phyloP scores from a whole-genome alignment of 2,888 invertebrate species.

The Idaea aversata region DNA sequence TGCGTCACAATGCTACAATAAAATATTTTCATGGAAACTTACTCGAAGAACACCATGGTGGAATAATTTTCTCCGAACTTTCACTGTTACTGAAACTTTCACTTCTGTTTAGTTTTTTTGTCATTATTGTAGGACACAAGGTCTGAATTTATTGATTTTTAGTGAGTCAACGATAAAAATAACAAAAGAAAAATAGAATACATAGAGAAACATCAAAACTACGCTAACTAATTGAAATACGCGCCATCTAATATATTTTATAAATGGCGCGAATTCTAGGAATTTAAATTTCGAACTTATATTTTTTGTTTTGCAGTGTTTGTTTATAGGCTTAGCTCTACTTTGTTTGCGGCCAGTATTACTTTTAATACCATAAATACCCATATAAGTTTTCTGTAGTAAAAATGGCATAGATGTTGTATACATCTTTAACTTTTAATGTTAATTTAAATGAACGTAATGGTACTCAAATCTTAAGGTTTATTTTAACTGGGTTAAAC shows the following conservation, averaged over 20 bases:
- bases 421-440: not conserved
- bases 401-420: not conserved
- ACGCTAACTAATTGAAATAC: not conserved
- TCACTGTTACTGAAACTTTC: constrained; percentile 49
- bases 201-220: not conserved
- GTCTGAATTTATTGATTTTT: not conserved
- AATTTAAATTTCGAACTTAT: no score
- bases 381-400: not conserved
- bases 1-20: no score
- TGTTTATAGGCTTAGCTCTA: no score
- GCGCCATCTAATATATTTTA: no score
- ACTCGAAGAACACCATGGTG: constrained; percentile 67
- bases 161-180: not conserved
- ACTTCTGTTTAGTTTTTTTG: constrained; percentile 33
- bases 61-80: constrained; percentile 47
- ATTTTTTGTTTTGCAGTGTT: no score
- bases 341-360: not conserved
- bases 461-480: not conserved
- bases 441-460: not conserved
- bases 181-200: not conserved
- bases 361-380: not conserved
- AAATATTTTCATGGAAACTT: constrained; percentile 19
- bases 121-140: constrained; percentile 7
- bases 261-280: no score
- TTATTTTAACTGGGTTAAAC: not conserved